Evolutionary conservation across 2,113 vertebrate species (phyloP), one percentile per base, ranked within the genome.

Genomic region (Tyrannus savana): DNA sequence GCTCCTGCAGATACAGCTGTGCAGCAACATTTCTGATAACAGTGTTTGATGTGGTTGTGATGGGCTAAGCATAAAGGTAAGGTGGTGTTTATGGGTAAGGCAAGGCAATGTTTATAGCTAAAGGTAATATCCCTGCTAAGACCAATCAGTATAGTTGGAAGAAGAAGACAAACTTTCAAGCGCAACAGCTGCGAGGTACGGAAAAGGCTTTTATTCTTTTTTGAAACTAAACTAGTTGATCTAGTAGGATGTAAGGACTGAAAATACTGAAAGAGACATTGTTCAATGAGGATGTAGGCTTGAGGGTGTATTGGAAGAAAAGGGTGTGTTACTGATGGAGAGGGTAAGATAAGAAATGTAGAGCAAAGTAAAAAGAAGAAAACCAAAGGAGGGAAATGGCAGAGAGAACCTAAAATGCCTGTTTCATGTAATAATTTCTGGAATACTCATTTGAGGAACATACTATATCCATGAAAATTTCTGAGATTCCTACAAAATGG

Each of bases 31-130:
- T 77, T 90, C 64, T 95, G 79, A 47, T 90, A 89, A 64, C 7
- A 8, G 33, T 44, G 52, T 93, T 96, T 93, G 90, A 95, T 96
- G 94, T 95, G 94, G 80, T 87, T 89, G 19, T 6, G 3, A 7
- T 92, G 68, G 59, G 79, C 63, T 77, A 30, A 74, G 59, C 56
- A 55, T 84, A 60, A 92, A 95, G 83, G 72, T 53, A 87, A 71
- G 42, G 42, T 67, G 44, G 22, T 74, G 75, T 88, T 94, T 95
- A 74, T 24, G 87, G 90, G 44, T 55, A 85, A 77, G 55, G 42
- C 47, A 84, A 85, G 47, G 76, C 85, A 81, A n/a, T 95, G 83
- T 92, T 96, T 95, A 52, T 39, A 84, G 76, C 27, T 78, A 64
- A 87, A 59, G 44, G 55, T 74, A 94, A 10, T 86, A 55, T 31